These are phyloP conservation scores for Leucosticte australis DNA, from an alignment of 2,113 vertebrate genomes.

Conservation along the genomic window DNA sequence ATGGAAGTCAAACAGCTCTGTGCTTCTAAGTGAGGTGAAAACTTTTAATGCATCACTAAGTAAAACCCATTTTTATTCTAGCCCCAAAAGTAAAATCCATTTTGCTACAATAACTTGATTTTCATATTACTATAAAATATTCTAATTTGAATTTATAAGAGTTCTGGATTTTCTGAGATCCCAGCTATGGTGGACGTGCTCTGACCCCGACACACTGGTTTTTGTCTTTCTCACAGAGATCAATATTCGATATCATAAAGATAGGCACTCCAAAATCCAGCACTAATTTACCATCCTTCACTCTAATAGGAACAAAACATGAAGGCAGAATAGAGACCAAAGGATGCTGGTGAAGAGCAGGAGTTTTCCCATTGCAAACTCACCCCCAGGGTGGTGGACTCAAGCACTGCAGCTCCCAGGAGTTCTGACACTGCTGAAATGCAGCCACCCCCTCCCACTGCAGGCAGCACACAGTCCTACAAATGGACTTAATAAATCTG, in stretches of 20 bases:
- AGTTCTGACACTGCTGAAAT: neutral
- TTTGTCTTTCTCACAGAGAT: neutral
- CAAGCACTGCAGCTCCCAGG: neutral
- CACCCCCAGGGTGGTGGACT: fast-evolving
- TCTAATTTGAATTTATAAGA: neutral
- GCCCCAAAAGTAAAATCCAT: neutral
- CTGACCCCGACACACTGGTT: fast-evolving
- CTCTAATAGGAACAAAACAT: neutral
- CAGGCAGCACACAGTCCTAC: neutral
- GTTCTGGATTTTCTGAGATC: neutral
- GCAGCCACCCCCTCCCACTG: neutral
- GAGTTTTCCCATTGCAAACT: neutral
- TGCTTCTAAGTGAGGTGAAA: neutral
- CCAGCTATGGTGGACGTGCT: fast-evolving
- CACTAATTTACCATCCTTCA: neutral
- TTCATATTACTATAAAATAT: neutral
- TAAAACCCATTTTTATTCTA: conserved; percentile 35
- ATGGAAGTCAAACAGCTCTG: neutral
- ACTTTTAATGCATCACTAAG: neutral
- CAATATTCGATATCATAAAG: neutral
- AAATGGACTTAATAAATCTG: neutral
- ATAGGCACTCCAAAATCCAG: neutral
- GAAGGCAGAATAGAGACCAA: neutral
- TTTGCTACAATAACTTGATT: neutral
- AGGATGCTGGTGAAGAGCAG: neutral